Conservation (phyloP, 1,140 invertebrate species). For the Drosophila nebulosa region DNA sequence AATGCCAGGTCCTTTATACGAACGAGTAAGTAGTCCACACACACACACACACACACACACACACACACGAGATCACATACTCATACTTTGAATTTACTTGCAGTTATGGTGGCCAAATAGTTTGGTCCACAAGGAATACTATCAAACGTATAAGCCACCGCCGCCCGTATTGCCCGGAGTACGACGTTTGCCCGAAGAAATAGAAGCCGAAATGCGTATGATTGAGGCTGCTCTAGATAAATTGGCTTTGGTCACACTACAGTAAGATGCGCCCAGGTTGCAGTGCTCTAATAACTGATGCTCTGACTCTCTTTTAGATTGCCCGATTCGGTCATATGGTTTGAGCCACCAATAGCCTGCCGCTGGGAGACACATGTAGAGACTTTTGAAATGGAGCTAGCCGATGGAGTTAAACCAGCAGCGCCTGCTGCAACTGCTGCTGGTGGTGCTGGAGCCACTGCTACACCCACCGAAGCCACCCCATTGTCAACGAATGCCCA, state of each 20-base stretch:
- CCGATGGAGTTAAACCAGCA: constrained; percentile 53
- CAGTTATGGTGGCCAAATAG: constrained; percentile 87
- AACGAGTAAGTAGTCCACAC: constrained; percentile 46
- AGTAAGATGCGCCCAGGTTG: constrained; percentile 82
- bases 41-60: no score
- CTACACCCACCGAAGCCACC: constrained; percentile 61
- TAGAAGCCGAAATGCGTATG: constrained; percentile 89
- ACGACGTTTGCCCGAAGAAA: constrained; percentile 88
- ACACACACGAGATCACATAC: no score
- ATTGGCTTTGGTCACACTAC: constrained; percentile 86
- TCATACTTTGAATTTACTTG: no score
- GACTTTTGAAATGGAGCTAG: constrained; percentile 64
- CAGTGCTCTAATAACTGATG: no score
- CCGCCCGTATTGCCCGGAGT: constrained; percentile 85
- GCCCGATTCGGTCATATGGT: constrained; percentile 89
- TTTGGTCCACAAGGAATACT: constrained; percentile 86
- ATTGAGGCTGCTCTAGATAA: constrained; percentile 88
- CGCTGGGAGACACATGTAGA: constrained; percentile 85
- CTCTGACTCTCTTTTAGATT: constrained; percentile 70
- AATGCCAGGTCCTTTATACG: constrained; percentile 73
- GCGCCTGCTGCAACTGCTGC: neutral
- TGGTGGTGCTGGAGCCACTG: constrained; percentile 44
- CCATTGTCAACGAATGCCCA: constrained; percentile 69
- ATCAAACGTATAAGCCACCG: constrained; percentile 87
- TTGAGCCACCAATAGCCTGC: constrained; percentile 90